Percentiles rank a stretch among this genome's conserved stretches.
phyloP scores from a whole-genome alignment of 2,888 invertebrate species.

The Eledona agricola region DNA sequence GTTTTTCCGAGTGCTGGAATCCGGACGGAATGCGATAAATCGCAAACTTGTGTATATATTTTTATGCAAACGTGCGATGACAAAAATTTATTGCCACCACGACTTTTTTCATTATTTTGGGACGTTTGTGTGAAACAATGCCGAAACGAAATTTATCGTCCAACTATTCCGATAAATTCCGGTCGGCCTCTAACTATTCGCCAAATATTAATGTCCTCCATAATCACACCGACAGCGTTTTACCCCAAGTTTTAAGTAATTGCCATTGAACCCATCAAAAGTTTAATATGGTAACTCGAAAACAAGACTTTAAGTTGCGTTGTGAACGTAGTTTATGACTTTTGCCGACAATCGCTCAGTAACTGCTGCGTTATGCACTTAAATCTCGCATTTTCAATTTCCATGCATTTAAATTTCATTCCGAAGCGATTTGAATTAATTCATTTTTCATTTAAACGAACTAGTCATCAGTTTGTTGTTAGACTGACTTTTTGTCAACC shows the following conservation, averaged over 20 bases:
- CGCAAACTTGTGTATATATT: constrained; percentile 23
- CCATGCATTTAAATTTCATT: too few species aligned
- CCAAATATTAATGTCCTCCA: constrained; percentile 26
- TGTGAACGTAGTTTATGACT: constrained; percentile 26
- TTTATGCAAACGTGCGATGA: constrained; percentile 23
- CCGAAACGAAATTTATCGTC: constrained; percentile 24
- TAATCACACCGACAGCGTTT: constrained; percentile 21
- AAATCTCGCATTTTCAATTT: too few species aligned
- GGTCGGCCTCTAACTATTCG: constrained; percentile 18
- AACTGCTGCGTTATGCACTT: too few species aligned
- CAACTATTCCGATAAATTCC: constrained; percentile 25
- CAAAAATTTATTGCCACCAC: constrained; percentile 19
- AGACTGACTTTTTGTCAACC: too few species aligned
- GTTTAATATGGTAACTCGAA: constrained; percentile 29
- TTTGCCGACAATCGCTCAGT: too few species aligned
- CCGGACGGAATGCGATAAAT: constrained; percentile 25
- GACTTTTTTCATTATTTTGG: not conserved
- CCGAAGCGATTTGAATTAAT: too few species aligned
- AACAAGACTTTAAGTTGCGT: constrained; percentile 23
- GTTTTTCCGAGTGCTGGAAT: constrained; percentile 24
- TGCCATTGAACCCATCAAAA: constrained; percentile 28
- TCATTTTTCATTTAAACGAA: too few species aligned
- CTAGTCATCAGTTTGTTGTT: too few species aligned
- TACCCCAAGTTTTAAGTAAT: constrained; percentile 27
- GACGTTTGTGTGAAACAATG: constrained; percentile 6